Conservation (phyloP, 1,140 invertebrate genomes). For the Drosophila miranda region DNA sequence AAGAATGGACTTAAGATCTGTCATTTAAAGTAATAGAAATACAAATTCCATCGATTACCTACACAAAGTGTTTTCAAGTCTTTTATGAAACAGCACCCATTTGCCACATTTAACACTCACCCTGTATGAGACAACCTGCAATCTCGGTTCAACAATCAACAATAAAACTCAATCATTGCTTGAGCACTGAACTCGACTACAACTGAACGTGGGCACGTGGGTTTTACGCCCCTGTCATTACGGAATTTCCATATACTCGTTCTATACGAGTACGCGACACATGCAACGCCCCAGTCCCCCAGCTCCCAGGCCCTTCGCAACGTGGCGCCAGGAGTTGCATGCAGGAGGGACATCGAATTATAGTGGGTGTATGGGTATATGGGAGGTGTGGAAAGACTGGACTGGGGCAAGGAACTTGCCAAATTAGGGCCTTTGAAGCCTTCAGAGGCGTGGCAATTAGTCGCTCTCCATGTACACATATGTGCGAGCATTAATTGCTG, state of each 20-base stretch:
- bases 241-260: constrained; percentile 60
- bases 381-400: neutral
- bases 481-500: constrained; percentile 45
- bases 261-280: constrained; percentile 43
- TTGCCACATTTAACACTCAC: neutral
- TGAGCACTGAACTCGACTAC: constrained; percentile 49
- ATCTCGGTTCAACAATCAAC: constrained; percentile 56
- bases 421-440: constrained; percentile 24
- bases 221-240: constrained; percentile 62
- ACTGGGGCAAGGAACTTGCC: constrained; percentile 15
- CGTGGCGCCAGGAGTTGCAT: constrained; percentile 45
- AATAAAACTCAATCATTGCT: constrained; percentile 62
- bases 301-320: neutral
- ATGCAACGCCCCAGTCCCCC: constrained; percentile 36
- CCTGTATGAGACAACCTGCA: constrained; percentile 32
- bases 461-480: constrained; percentile 12
- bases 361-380: too few relatives aligned
- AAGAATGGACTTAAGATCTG: too few relatives aligned
- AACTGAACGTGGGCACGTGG: constrained; percentile 42
- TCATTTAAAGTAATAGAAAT: too few relatives aligned
- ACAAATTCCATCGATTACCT: too few relatives aligned
- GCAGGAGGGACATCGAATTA: constrained; percentile 9
- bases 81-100: too few relatives aligned
- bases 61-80: too few relatives aligned
- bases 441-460: constrained; percentile 50